These are phyloP conservation scores for Lithophane socia DNA, from an alignment of 2,888 invertebrate genomes.

Conservation along the genomic window DNA sequence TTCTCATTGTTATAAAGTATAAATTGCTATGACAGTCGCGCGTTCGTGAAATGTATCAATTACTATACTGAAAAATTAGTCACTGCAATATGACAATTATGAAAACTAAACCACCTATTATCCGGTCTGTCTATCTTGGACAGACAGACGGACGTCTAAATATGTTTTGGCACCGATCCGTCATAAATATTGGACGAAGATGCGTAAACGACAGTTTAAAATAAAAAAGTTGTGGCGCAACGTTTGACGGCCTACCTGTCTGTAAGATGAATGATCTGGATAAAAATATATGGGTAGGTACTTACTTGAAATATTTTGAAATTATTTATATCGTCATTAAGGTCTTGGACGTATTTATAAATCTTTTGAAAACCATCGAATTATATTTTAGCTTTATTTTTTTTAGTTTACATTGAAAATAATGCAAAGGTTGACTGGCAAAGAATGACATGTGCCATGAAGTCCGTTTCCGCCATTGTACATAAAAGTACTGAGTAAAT, in stretches of 20 bases:
- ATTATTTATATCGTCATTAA: neutral
- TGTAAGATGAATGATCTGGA: neutral
- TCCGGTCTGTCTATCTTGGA: slow-evolving; percentile 26
- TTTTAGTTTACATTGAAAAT: too few relatives aligned
- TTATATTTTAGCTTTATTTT: too few relatives aligned
- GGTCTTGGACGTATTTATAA: too few relatives aligned
- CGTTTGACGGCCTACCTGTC: slow-evolving; percentile 2
- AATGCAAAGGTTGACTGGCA: too few relatives aligned
- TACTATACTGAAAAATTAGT: slow-evolving; percentile 14
- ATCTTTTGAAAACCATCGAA: too few relatives aligned
- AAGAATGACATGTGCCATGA: too few relatives aligned
- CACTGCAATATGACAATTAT: slow-evolving; percentile 22
- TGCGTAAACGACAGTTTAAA: slow-evolving; percentile 46
- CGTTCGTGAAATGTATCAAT: slow-evolving; percentile 3
- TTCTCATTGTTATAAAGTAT: neutral
- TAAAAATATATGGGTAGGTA: slow-evolving; percentile 4
- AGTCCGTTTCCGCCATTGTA: neutral
- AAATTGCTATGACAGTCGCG: slow-evolving; percentile 2
- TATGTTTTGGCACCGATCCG: slow-evolving; percentile 56
- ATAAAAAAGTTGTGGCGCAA: slow-evolving; percentile 26
- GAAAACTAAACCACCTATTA: slow-evolving; percentile 45
- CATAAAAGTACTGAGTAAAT: too few relatives aligned
- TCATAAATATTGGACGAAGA: slow-evolving; percentile 32
- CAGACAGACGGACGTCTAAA: slow-evolving; percentile 37
- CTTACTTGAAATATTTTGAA: neutral